phyloP scores from a whole-genome alignment of 2,888 invertebrate genomes.

The Pocota personata region DNA sequence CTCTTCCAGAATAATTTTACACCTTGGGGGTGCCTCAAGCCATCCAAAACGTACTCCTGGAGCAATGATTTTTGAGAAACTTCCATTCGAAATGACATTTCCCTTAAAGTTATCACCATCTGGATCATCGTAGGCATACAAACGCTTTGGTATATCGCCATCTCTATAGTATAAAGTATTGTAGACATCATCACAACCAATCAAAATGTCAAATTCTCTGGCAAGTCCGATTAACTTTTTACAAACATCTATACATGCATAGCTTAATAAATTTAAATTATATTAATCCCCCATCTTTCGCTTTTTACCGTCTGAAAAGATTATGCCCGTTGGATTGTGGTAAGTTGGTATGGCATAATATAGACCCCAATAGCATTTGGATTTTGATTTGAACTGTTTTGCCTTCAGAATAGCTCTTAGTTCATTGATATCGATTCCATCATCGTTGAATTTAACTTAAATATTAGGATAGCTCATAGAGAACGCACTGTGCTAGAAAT shows the following conservation, averaged over 20 bases:
- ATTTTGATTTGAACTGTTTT: conserved; percentile 78
- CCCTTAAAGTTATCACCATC: conserved; percentile 82
- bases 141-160: conserved; percentile 83
- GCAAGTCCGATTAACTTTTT: conserved; percentile 82
- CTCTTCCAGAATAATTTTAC: conserved; percentile 81
- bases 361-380: conserved; percentile 84
- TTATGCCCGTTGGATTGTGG: conserved; percentile 86
- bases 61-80: conserved; percentile 86
- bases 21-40: conserved; percentile 84
- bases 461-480: background rate
- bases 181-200: conserved; percentile 87
- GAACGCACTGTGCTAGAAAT: background rate
- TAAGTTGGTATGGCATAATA: conserved; percentile 85
- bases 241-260: conserved; percentile 80
- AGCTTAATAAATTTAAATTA: conserved; percentile 15
- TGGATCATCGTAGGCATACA: conserved; percentile 84
- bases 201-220: conserved; percentile 82
- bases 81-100: conserved; percentile 86
- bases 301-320: conserved; percentile 82
- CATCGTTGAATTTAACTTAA: conserved; percentile 84
- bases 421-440: conserved; percentile 83
- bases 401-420: conserved; percentile 82
- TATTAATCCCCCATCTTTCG: background rate
- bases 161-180: conserved; percentile 84
- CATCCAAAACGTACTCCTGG: conserved; percentile 87